Percentiles rank a stretch among this genome's conserved stretches.
phyloP scores from a whole-genome alignment of 2,888 invertebrate genomes.

The Cataglyphis cursor region DNA sequence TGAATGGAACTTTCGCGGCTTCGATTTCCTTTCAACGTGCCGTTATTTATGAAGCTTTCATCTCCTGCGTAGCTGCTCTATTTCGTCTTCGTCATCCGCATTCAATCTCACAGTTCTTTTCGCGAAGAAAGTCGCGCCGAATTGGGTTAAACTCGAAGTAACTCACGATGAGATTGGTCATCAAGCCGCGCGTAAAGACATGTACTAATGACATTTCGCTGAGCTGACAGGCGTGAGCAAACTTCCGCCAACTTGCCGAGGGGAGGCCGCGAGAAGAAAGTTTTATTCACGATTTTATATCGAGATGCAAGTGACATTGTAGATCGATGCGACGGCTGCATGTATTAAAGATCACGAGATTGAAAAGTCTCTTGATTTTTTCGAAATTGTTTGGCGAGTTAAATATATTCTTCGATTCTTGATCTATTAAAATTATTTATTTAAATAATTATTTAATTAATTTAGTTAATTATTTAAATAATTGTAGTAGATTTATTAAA shows the following conservation, averaged over 20 bases:
- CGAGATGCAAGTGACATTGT: background rate
- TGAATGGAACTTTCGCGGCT: background rate
- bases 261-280: background rate
- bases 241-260: background rate
- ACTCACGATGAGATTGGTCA: conserved; percentile 31
- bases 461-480: too few relatives aligned
- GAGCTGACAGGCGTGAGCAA: background rate
- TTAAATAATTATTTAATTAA: too few relatives aligned
- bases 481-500: too few relatives aligned
- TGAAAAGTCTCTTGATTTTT: conserved; percentile 16
- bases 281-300: background rate
- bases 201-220: conserved; percentile 44
- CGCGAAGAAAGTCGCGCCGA: conserved; percentile 19
- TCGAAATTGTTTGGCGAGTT: background rate
- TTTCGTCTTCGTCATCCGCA: background rate
- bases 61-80: background rate
- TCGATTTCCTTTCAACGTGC: background rate
- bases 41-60: conserved; percentile 37
- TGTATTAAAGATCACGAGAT: background rate
- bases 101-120: background rate
- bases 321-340: background rate
- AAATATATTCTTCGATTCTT: background rate
- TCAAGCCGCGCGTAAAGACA: conserved; percentile 49
- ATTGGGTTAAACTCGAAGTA: conserved; percentile 64
- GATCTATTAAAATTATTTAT: conserved; percentile 8